Evolutionary conservation across 2,113 vertebrate genomes (phyloP).

Genomic region (Callocephalon fimbriatum): DNA sequence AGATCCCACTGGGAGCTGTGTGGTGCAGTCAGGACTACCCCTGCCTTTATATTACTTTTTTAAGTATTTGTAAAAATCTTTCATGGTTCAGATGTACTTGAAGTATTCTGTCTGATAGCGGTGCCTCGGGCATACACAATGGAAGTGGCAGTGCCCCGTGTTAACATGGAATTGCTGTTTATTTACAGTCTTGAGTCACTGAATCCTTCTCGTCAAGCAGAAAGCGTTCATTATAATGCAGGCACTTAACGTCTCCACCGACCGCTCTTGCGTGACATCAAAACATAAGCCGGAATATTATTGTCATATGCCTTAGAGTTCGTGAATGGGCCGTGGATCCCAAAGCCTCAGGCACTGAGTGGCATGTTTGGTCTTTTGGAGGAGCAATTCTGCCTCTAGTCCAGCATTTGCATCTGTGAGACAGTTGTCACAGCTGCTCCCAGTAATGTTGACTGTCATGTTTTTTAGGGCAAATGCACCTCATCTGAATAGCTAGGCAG

Average conservation of each 20-base stretch:
- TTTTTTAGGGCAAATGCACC: not conserved
- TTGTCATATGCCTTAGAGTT: conserved; percentile 40
- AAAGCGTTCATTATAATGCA: conserved; percentile 25
- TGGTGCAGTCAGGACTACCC: not conserved
- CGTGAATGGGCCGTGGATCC: conserved; percentile 2
- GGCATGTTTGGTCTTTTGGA: conserved; percentile 44
- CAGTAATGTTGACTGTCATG: not conserved
- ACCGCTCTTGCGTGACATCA: conserved; percentile 24
- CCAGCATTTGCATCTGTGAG: conserved; percentile 36
- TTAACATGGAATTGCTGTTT: conserved; percentile 58
- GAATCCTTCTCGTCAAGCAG: conserved; percentile 51
- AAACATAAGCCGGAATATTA: conserved; percentile 22
- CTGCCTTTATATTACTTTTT: not conserved
- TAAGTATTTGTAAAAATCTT: not conserved
- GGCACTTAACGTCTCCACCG: conserved; percentile 10
- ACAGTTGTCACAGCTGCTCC: conserved; percentile 44
- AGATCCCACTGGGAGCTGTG: not conserved
- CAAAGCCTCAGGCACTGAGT: not conserved
- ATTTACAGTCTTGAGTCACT: conserved; percentile 37
- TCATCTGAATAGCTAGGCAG: not conserved
- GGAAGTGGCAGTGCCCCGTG: conserved; percentile 9
- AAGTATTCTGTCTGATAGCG: not conserved
- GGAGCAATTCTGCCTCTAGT: conserved; percentile 35
- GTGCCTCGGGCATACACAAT: conserved; percentile 41
- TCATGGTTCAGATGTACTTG: not conserved